Percentiles rank a stretch among this genome's conserved stretches.
Evolutionary conservation across 2,888 invertebrate species (phyloP).

Genomic region (Drosophila engyochracea): DNA sequence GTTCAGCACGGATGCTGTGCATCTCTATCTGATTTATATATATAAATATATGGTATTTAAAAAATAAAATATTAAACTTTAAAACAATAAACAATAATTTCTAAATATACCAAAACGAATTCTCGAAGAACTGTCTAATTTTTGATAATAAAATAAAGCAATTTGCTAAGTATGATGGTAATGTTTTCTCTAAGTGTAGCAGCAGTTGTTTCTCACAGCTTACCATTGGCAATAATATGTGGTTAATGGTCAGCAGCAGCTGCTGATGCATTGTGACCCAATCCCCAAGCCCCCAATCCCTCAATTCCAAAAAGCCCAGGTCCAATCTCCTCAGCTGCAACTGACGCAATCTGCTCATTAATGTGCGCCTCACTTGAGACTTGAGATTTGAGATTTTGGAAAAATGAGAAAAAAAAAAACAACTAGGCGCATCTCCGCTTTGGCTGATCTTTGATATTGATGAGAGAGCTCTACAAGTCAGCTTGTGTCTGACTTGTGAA

Average conservation of each 20-base stretch:
- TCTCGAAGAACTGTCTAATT: no score
- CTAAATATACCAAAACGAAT: no score
- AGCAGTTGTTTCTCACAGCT: constrained; percentile 6
- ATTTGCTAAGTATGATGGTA: not conserved
- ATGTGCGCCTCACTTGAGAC: constrained; percentile 50
- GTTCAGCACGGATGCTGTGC: not conserved
- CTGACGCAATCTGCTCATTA: constrained; percentile 63
- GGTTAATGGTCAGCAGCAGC: constrained; percentile 53
- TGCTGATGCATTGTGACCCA: constrained; percentile 25
- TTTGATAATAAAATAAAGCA: no score
- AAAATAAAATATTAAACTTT: no score
- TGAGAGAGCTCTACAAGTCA: constrained; percentile 58
- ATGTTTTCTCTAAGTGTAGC: not conserved
- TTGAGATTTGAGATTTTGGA: constrained; percentile 17
- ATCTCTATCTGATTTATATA: no score
- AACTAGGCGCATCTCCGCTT: constrained; percentile 31
- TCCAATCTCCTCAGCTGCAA: constrained; percentile 41
- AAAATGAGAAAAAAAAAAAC: not conserved
- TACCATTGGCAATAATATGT: constrained; percentile 40
- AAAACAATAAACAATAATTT: no score
- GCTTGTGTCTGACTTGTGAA: constrained; percentile 33
- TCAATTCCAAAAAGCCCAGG: constrained; percentile 11
- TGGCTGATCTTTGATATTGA: constrained; percentile 22
- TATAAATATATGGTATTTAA: no score
- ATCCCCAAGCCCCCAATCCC: constrained; percentile 2